Evolutionary conservation across 2,888 invertebrate genomes (phyloP).

Genomic region (Phania funesta): DNA sequence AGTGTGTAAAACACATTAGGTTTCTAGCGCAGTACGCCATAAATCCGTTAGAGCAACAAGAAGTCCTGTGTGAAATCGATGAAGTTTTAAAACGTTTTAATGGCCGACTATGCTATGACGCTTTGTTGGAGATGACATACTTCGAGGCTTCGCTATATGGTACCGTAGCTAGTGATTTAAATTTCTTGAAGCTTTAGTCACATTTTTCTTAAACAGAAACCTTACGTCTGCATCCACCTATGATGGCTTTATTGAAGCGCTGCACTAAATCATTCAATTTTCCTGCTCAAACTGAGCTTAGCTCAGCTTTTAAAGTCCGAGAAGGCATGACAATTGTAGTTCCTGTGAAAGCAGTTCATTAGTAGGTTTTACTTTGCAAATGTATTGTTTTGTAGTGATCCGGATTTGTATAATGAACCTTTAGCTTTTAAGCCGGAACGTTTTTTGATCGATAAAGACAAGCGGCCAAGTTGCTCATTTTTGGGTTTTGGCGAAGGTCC

Average conservation of each 20-base stretch:
- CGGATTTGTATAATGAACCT: conserved; percentile 70
- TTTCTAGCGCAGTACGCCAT: conserved; percentile 61
- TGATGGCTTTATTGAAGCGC: conserved; percentile 73
- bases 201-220: conserved; percentile 68
- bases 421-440: conserved; percentile 71
- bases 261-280: conserved; percentile 72
- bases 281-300: conserved; percentile 67
- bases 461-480: conserved; percentile 69
- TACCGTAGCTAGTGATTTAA: conserved; percentile 5
- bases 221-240: conserved; percentile 73
- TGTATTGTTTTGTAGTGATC: conserved; percentile 69
- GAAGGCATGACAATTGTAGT: conserved; percentile 71
- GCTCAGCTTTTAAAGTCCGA: conserved; percentile 41
- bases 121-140: conserved; percentile 71
- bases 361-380: conserved; percentile 66
- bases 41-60: conserved; percentile 69
- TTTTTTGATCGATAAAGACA: conserved; percentile 67
- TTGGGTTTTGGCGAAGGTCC: conserved; percentile 75
- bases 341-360: conserved; percentile 74
- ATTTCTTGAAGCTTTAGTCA: background rate
- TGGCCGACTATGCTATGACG: conserved; percentile 68
- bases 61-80: conserved; percentile 71
- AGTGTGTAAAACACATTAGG: too few species aligned
- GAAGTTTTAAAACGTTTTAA: conserved; percentile 66
- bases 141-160: conserved; percentile 72